phyloP scores from a whole-genome alignment of 2,888 invertebrate genomes.

The Lasioglossum calceatum region DNA sequence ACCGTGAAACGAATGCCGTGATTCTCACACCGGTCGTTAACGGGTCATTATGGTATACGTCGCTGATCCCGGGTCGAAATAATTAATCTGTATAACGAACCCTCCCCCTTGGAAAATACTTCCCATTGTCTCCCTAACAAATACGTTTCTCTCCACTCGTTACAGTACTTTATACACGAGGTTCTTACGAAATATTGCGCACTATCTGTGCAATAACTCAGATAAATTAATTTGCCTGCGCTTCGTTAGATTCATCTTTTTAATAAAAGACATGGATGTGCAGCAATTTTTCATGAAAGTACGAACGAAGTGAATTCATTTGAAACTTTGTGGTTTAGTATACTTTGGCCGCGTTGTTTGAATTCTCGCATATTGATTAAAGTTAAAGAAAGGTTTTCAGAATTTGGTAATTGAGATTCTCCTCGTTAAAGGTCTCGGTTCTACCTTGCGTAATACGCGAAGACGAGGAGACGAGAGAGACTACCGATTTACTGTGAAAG shows the following conservation, averaged over 20 bases:
- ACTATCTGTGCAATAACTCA: background rate
- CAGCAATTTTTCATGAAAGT: background rate
- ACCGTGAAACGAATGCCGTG: constrained; percentile 34
- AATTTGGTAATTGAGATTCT: background rate
- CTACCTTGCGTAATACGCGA: background rate
- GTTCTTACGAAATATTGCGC: background rate
- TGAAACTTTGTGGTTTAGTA: background rate
- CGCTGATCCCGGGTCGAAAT: constrained; percentile 23
- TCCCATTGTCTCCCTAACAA: constrained; percentile 10
- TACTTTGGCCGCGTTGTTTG: background rate
- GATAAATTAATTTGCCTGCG: background rate
- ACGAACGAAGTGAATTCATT: background rate
- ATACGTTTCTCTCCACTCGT: background rate
- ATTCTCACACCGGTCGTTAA: constrained; percentile 28
- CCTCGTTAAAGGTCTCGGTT: background rate
- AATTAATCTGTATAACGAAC: constrained; percentile 35
- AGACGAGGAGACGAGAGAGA: background rate
- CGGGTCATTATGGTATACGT: constrained; percentile 21
- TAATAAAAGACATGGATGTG: background rate
- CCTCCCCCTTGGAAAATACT: background rate
- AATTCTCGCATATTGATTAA: background rate
- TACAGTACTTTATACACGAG: background rate
- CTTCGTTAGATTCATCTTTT: background rate
- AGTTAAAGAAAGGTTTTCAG: background rate
- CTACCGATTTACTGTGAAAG: constrained; percentile 32